A percentile compares a stretch with the other conserved stretches of the same genome.
These are phyloP conservation scores for Hormiphora californensis DNA, from an alignment of 37 sponge, comb jelly and placozoan species.

Conservation along the genomic window DNA sequence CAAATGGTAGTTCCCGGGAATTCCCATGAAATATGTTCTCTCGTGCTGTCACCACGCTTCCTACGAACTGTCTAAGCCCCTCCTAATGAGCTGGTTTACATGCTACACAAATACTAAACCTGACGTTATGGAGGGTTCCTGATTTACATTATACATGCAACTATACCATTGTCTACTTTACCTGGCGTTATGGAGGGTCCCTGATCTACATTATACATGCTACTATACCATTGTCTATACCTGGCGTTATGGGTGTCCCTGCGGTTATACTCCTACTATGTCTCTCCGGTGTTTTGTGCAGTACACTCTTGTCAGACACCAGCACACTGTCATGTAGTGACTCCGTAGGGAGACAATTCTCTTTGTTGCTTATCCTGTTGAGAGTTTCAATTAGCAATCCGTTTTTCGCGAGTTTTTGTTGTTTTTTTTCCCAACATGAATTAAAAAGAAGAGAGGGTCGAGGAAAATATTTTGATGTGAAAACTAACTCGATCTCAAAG, in stretches of 20 bases:
- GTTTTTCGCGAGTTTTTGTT: no score
- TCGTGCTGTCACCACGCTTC: no score
- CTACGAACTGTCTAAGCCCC: no score
- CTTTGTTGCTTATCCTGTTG: constrained; percentile 44
- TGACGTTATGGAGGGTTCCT: neutral
- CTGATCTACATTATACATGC: neutral
- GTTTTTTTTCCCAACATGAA: no score
- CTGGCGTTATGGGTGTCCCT: constrained; percentile 20
- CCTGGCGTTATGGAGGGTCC: neutral
- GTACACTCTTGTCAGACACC: constrained; percentile 41
- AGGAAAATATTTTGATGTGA: no score
- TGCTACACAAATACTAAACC: no score
- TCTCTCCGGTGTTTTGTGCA: constrained; percentile 38
- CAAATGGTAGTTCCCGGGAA: no score
- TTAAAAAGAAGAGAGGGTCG: no score
- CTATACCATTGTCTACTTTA: neutral
- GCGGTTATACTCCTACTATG: neutral
- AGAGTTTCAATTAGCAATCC: no score
- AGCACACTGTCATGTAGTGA: constrained; percentile 50
- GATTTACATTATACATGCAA: neutral
- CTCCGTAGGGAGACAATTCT: constrained; percentile 30
- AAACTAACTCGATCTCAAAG: no score
- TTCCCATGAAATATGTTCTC: no score
- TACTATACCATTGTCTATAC: neutral
- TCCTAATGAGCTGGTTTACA: no score